Evolutionary conservation across 2,888 invertebrate species (phyloP), one percentile per base, ranked within the genome.

Genomic region (Metellina segmentata): DNA sequence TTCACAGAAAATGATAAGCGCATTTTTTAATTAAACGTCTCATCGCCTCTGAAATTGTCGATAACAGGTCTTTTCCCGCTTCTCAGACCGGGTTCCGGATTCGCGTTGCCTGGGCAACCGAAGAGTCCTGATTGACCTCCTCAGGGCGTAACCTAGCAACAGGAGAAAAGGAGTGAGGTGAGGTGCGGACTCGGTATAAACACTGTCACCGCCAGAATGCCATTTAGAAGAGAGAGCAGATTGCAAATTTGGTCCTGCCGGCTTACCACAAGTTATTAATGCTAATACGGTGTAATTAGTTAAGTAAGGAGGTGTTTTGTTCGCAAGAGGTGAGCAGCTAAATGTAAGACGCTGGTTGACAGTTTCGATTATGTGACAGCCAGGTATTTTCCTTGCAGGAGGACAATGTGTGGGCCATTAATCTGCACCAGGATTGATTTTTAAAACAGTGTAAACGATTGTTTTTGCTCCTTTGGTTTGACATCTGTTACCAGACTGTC

Each of bases 41-140:
- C 48, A 20, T 52, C 81, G 7, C 34, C 34, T 19, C 74, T 71
- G 53, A 79, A 61, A 20, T 16, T 20, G 34, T n/a, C 34, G 34
- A 79, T 53, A 83, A 20, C n/a, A 69, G 34, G 7, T 7, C 61
- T 20, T 69, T 83, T 51, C 16, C 11, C 70, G 72, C 72, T 79
- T 49, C 19, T 82, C 78, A 16, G 86, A 81, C 78, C 72, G 71
- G 71, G 77, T 83, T 87, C 83, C 79, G 87, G 87, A 78, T 82
- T 71, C 19, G 61, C 77, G 91, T 91, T 83, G 71, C 78, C 75
- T 49, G 19, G 72, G 87, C 20, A 83, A 91, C 90, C 20, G n/a
- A 53, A 72, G 77, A 87, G 87, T 87, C 87, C 91, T 61, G 82
- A 91, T 87, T 87, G 83, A 91, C 91, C 91, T 87, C 83, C 83